Conservation (phyloP, 2,797 vertebrate genomes). For the Ataeniobius toweri region DNA sequence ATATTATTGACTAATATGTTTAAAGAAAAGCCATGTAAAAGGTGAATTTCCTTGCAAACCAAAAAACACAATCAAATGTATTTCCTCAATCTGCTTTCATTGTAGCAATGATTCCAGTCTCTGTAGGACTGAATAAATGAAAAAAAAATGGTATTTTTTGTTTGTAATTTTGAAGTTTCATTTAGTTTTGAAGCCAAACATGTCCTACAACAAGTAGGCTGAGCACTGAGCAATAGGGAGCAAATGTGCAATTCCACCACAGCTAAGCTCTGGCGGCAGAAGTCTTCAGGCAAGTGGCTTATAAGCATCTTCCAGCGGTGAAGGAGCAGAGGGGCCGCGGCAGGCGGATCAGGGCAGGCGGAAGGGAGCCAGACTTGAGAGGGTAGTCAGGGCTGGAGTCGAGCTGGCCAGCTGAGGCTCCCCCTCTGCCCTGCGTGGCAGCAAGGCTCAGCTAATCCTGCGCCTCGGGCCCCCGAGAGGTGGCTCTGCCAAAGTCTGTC, state of each 20-base stretch:
- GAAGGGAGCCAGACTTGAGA: constrained; percentile 66
- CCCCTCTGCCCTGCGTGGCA: constrained; percentile 73
- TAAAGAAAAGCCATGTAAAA: neutral
- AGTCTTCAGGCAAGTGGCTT: constrained; percentile 55
- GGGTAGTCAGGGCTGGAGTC: constrained; percentile 54
- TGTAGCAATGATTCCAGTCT: constrained; percentile 1
- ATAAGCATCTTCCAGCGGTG: constrained; percentile 58
- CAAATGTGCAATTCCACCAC: constrained; percentile 51
- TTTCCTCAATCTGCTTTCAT: neutral
- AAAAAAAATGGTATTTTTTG: neutral
- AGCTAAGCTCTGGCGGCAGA: constrained; percentile 43
- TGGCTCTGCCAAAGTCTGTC: constrained; percentile 77
- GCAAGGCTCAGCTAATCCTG: constrained; percentile 77
- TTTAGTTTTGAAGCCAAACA: constrained; percentile 9
- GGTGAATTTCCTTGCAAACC: constrained; percentile 3
- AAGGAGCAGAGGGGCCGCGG: constrained; percentile 48
- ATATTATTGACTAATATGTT: neutral
- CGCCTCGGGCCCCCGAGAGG: constrained; percentile 72
- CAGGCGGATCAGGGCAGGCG: constrained; percentile 45
- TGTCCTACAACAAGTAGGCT: constrained; percentile 33
- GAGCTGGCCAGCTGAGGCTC: constrained; percentile 66
- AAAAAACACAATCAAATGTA: constrained; percentile 2
- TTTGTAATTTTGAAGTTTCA: constrained; percentile 5
- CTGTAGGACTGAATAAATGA: neutral
- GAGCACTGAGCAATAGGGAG: constrained; percentile 13